phyloP scores from a whole-genome alignment of 1,140 invertebrate species.

The Drosophila pruinosa region DNA sequence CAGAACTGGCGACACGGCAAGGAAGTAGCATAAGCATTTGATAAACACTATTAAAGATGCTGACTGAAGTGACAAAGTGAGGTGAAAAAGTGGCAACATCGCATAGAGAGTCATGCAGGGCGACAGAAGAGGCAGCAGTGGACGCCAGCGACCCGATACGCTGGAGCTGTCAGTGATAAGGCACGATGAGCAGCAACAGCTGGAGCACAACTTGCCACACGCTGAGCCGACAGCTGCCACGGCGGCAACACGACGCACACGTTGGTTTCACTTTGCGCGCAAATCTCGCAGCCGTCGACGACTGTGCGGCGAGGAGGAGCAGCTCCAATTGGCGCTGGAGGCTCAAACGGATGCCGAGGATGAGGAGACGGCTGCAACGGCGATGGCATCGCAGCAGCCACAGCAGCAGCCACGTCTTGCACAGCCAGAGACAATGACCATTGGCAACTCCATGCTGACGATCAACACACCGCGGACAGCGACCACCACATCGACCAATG shows the following conservation, averaged over 20 bases:
- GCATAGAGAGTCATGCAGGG: conserved; percentile 46
- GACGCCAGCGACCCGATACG: conserved; percentile 71
- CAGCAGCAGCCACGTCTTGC: conserved; percentile 45
- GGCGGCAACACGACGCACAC: conserved; percentile 24
- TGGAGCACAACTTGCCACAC: conserved; percentile 1
- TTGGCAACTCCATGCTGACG: conserved; percentile 65
- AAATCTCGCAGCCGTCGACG: conserved; percentile 41
- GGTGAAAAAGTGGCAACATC: no score
- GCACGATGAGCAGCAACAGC: neutral
- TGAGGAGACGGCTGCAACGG: conserved; percentile 5
- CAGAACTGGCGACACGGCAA: no score
- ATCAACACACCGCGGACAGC: conserved; percentile 48
- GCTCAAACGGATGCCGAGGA: conserved; percentile 5
- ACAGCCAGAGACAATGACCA: conserved; percentile 65
- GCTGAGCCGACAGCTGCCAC: neutral
- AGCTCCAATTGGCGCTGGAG: conserved; percentile 18
- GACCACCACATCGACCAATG: conserved; percentile 1
- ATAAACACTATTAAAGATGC: no score
- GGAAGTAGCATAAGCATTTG: no score
- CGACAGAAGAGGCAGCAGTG: conserved; percentile 31
- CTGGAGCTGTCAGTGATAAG: conserved; percentile 68
- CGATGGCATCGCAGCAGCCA: conserved; percentile 24
- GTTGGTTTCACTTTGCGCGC: conserved; percentile 57
- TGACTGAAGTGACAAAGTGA: neutral
- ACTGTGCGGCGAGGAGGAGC: conserved; percentile 41